phyloP scores from a whole-genome alignment of 2,888 invertebrate species.

The Tachina grossa region DNA sequence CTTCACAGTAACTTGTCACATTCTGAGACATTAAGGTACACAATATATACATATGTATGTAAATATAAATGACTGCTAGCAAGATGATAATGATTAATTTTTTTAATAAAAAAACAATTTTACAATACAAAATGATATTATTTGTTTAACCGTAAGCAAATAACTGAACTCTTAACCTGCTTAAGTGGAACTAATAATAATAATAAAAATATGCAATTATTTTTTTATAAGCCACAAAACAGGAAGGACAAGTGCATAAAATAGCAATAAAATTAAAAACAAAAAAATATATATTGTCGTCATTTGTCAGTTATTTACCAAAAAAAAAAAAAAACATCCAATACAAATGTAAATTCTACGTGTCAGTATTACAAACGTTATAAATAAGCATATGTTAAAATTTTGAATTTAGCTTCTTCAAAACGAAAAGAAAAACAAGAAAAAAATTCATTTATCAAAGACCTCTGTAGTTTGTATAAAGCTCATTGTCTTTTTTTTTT shows the following conservation, averaged over 20 bases:
- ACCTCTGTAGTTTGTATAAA: neutral
- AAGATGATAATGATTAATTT: neutral
- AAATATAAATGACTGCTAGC: neutral
- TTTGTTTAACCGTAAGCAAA: conserved; percentile 11
- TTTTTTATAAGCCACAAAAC: conserved; percentile 23
- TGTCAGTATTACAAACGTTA: conserved; percentile 40
- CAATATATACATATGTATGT: neutral
- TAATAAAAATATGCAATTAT: conserved; percentile 22
- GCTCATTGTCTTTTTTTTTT: neutral
- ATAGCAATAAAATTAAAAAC: conserved; percentile 1
- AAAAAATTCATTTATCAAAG: neutral
- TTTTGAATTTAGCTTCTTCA: conserved; percentile 1
- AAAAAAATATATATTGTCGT: neutral
- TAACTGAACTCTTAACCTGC: conserved; percentile 14
- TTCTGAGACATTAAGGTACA: neutral
- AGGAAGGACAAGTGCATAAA: conserved; percentile 54
- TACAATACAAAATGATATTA: conserved; percentile 14
- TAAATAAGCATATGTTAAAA: conserved; percentile 8
- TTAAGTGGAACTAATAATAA: conserved; percentile 27
- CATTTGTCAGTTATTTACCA: conserved; percentile 22
- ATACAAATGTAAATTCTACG: conserved; percentile 36
- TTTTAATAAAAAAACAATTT: conserved; percentile 18
- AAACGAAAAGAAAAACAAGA: neutral
- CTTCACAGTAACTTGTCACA: neutral
- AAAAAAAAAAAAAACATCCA: neutral